Percentiles rank a stretch among this genome's conserved stretches.
These are phyloP conservation scores for Eulimnadia texana DNA, from an alignment of 1,140 invertebrate genomes.

Conservation along the genomic window DNA sequence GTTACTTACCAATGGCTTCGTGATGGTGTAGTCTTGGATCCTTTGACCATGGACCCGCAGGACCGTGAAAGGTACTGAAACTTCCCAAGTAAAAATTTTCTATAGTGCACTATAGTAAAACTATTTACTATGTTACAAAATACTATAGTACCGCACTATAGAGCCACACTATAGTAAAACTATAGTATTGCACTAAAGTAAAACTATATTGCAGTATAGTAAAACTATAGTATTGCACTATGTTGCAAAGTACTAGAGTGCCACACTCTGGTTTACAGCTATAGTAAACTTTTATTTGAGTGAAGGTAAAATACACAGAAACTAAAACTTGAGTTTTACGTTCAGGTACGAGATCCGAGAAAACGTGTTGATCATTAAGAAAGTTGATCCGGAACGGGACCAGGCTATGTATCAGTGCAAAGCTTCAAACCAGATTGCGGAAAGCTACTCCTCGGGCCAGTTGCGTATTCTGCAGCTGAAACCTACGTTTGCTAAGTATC, in stretches of 20 bases:
- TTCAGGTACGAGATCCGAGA: constrained; percentile 55
- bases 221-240: no score
- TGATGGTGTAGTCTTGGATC: constrained; percentile 53
- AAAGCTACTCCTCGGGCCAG: constrained; percentile 73
- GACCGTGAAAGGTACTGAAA: constrained; percentile 42
- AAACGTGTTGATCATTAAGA: constrained; percentile 70
- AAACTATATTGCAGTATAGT: no score
- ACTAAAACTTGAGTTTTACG: background rate
- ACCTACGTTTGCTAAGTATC: constrained; percentile 26
- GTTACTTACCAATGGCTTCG: constrained; percentile 84
- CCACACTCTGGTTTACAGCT: no score
- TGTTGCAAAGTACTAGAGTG: no score
- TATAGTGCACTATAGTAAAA: no score
- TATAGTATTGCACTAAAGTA: no score
- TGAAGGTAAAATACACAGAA: no score
- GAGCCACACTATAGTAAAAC: no score
- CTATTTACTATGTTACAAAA: no score
- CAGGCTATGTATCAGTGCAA: constrained; percentile 92
- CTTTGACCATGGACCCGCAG: constrained; percentile 43
- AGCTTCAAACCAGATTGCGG: constrained; percentile 75
- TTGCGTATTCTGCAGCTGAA: constrained; percentile 59
- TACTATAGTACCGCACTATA: no score
- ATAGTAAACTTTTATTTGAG: no score
- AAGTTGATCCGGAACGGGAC: constrained; percentile 60
- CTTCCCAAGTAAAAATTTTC: background rate